phyloP scores from a whole-genome alignment of 2,113 vertebrate genomes.

The Copsychus sechellarum region DNA sequence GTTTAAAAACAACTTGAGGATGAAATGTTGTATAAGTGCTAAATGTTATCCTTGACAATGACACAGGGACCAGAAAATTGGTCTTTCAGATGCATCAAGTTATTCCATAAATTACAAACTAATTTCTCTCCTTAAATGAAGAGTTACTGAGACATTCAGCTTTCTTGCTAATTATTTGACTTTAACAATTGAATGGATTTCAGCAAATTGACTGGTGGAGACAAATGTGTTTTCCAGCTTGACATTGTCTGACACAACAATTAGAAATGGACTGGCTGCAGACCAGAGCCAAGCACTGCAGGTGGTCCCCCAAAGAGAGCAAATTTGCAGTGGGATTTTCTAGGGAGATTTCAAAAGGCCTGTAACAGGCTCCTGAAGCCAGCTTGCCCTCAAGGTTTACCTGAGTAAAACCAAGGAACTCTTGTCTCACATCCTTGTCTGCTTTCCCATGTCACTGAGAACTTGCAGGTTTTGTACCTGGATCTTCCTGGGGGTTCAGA shows the following conservation, averaged over 20 bases:
- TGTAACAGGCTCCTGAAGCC: not conserved
- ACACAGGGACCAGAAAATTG: not conserved
- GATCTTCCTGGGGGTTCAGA: not conserved
- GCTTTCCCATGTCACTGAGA: not conserved
- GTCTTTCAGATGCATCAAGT: not conserved
- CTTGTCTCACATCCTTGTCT: not conserved
- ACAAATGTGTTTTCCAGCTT: not conserved
- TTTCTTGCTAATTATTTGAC: conserved; percentile 22
- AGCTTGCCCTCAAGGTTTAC: not conserved
- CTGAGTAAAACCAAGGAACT: not conserved
- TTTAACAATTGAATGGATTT: not conserved
- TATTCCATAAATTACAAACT: conserved; percentile 19
- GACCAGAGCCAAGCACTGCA: not conserved
- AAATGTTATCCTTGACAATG: conserved; percentile 3
- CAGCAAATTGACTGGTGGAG: not conserved
- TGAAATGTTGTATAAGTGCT: not conserved
- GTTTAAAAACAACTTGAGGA: conserved; percentile 32
- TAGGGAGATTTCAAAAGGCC: not conserved
- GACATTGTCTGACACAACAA: not conserved
- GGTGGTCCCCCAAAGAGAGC: not conserved
- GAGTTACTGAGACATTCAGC: not conserved
- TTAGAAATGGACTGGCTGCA: not conserved
- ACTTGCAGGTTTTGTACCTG: not conserved
- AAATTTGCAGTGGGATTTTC: not conserved
- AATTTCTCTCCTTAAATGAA: not conserved